Conservation (phyloP, 2,797 vertebrate species). For the Falco columbarius region DNA sequence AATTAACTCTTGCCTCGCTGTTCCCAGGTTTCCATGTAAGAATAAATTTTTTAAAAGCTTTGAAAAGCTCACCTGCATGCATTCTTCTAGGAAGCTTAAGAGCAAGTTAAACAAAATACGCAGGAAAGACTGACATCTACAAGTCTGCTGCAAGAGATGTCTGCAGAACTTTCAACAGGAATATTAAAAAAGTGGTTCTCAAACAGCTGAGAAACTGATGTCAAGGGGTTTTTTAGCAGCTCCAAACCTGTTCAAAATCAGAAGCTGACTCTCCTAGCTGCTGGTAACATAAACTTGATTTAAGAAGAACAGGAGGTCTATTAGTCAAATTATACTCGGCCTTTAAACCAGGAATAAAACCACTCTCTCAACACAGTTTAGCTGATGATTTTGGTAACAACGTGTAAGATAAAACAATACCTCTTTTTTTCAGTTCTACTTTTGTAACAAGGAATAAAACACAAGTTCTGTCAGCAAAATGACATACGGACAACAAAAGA, state of each 20-base stretch:
- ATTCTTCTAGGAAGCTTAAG: background rate
- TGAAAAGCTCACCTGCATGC: background rate
- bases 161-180: background rate
- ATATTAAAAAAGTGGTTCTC: background rate
- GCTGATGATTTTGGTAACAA: background rate
- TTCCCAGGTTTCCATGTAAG: background rate
- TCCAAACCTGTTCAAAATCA: background rate
- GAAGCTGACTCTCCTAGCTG: background rate
- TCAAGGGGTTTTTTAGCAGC: background rate
- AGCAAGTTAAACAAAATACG: background rate
- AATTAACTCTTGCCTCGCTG: background rate
- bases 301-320: background rate
- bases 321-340: background rate
- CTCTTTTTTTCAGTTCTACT: background rate
- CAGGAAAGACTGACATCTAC: background rate
- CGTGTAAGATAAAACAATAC: background rate
- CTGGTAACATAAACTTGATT: background rate
- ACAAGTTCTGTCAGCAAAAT: background rate
- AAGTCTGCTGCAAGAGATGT: background rate
- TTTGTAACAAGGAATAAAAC: background rate
- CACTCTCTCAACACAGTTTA: background rate
- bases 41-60: background rate
- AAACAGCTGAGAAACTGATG: conserved; percentile 16
- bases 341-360: background rate
- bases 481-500: background rate